Evolutionary conservation across 2,113 vertebrate genomes (phyloP).

Genomic region (Lethenteron reissneri): DNA sequence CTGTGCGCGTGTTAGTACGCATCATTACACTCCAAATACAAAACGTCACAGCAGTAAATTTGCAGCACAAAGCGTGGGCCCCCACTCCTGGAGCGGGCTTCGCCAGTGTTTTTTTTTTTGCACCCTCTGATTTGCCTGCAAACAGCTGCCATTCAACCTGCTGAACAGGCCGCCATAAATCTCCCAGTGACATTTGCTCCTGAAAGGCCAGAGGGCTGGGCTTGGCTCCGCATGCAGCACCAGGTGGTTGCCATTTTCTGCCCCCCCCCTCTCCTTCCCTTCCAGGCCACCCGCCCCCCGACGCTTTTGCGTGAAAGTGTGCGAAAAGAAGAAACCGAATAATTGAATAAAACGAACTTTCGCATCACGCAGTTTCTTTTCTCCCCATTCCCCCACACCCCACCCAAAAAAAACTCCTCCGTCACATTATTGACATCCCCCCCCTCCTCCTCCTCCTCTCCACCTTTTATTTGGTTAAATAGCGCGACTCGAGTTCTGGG

Average conservation of each 20-base stretch:
- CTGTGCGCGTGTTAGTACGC: not conserved
- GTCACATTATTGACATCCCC: not conserved
- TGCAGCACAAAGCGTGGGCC: slow-evolving; percentile 4
- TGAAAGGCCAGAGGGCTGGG: slow-evolving; percentile 4
- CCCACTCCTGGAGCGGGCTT: not conserved
- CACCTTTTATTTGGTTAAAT: not conserved
- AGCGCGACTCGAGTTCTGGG: not conserved
- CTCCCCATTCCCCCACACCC: too few relatives aligned
- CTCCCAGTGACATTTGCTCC: slow-evolving; percentile 2
- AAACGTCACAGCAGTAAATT: slow-evolving; percentile 6
- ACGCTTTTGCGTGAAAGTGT: not conserved
- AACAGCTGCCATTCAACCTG: slow-evolving; percentile 6
- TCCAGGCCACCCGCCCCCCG: not conserved
- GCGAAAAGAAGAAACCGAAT: not conserved
- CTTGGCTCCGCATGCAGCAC: not conserved
- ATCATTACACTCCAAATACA: slow-evolving; percentile 6
- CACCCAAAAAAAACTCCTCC: not conserved
- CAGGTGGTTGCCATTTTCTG: not conserved
- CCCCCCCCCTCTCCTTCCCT: not conserved
- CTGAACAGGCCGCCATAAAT: slow-evolving; percentile 1
- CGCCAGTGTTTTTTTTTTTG: not conserved
- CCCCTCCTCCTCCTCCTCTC: not conserved
- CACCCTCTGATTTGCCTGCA: not conserved
- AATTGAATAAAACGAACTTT: not conserved
- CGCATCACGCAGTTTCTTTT: too few relatives aligned